Evolutionary conservation across 2,113 vertebrate species (phyloP).

Genomic region (Leptodactylus fuscus): DNA sequence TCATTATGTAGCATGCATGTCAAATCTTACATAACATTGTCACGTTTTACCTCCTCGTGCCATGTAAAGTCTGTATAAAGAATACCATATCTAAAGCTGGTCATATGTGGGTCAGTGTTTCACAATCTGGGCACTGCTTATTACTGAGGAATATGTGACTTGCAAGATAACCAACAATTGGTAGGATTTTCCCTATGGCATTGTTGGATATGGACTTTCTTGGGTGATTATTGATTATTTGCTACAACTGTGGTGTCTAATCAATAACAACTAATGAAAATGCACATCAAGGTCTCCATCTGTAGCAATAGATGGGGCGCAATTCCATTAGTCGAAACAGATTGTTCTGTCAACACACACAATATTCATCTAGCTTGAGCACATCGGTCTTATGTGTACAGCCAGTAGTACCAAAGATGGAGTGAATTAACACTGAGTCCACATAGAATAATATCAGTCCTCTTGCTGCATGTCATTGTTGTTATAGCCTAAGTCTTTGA

Average conservation of each 20-base stretch:
- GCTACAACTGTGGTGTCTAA: not conserved
- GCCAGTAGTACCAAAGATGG: no score
- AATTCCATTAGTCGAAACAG: not conserved
- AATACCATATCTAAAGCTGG: not conserved
- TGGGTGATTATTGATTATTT: not conserved
- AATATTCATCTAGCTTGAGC: not conserved
- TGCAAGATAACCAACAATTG: not conserved
- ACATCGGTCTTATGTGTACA: not conserved
- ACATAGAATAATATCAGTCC: no score
- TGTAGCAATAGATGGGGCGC: not conserved
- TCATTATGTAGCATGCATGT: not conserved
- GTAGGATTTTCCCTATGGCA: not conserved
- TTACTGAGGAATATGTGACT: not conserved
- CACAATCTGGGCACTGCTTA: no score
- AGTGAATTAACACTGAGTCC: no score
- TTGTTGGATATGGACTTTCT: not conserved
- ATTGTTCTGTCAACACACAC: not conserved
- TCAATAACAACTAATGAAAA: slow-evolving; percentile 1
- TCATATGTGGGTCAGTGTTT: no score
- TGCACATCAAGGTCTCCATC: not conserved
- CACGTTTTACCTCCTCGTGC: not conserved
- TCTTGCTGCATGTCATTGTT: no score
- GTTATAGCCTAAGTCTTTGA: no score
- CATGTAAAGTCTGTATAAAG: not conserved
- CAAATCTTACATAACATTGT: not conserved